Conservation (phyloP, 2,113 vertebrate genomes). For the Alexandromys fortis region DNA sequence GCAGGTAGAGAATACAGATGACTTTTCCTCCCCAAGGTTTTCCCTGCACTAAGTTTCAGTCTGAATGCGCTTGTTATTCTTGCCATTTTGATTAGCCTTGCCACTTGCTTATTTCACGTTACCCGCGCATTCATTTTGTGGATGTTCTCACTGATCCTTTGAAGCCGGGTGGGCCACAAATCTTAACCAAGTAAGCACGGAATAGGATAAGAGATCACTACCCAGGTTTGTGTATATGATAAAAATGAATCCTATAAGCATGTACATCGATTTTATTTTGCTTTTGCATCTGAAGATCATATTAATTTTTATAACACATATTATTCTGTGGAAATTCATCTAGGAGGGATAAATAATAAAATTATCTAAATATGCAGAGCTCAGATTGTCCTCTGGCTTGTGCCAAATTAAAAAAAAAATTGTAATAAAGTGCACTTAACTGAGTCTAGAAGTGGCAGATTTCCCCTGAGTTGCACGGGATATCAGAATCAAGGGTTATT, state of each 20-base stretch:
- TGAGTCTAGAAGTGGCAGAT: conserved; percentile 82
- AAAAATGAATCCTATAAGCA: conserved; percentile 65
- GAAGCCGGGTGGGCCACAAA: conserved; percentile 63
- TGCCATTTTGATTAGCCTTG: conserved; percentile 14
- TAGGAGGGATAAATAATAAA: conserved; percentile 65
- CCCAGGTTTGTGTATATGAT: conserved; percentile 36
- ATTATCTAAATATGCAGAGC: conserved; percentile 59
- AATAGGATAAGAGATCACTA: conserved; percentile 56
- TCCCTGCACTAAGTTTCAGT: conserved; percentile 32
- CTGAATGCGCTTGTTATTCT: background rate
- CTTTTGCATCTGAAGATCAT: conserved; percentile 47
- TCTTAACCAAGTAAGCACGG: conserved; percentile 66
- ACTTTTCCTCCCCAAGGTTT: background rate
- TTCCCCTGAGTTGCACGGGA: conserved; percentile 87
- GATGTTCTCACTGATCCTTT: conserved; percentile 1
- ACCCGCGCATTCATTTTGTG: background rate
- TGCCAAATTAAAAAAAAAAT: conserved; percentile 81
- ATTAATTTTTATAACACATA: conserved; percentile 72
- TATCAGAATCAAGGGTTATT: conserved; percentile 90
- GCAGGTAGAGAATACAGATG: conserved; percentile 7
- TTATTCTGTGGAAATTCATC: conserved; percentile 64
- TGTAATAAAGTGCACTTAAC: conserved; percentile 82
- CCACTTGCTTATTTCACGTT: conserved; percentile 4
- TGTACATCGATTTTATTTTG: conserved; percentile 63
- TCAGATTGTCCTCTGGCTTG: conserved; percentile 79